phyloP scores from a whole-genome alignment of 2,888 invertebrate genomes.

The Tetanocera ferruginea region DNA sequence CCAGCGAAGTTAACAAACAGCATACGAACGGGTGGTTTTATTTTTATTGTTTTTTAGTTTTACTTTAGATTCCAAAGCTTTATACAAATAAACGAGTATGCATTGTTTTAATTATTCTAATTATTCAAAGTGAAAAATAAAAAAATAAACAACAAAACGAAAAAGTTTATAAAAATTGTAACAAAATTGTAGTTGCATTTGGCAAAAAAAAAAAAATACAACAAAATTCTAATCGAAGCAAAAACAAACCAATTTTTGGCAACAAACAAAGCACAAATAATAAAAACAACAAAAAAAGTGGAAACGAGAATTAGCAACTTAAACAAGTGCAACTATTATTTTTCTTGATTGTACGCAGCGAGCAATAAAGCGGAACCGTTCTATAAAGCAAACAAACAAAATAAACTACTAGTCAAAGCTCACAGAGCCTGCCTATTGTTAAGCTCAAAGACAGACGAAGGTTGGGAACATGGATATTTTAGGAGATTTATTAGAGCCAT shows the following conservation, averaged over 20 bases:
- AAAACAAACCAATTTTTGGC: background rate
- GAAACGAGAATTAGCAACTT: background rate
- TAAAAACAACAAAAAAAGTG: background rate
- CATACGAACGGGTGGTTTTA: background rate
- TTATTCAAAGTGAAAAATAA: background rate
- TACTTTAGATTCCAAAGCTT: background rate
- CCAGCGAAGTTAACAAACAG: conserved; percentile 29
- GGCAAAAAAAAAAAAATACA: background rate
- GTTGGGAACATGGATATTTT: conserved; percentile 57
- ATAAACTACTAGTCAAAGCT: background rate
- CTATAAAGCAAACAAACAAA: background rate
- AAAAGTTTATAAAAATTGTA: background rate
- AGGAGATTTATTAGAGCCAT: conserved; percentile 61
- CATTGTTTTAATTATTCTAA: background rate
- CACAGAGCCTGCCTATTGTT: background rate
- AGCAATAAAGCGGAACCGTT: background rate
- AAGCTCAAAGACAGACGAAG: background rate
- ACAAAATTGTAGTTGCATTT: background rate
- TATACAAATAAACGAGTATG: background rate
- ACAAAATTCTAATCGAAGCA: background rate
- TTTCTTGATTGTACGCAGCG: background rate
- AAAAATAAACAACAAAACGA: background rate
- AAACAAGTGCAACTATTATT: background rate
- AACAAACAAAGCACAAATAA: background rate
- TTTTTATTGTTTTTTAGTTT: conserved; percentile 22